Conservation (phyloP, 2,888 invertebrate genomes). For the Pristionchus japonicus region DNA sequence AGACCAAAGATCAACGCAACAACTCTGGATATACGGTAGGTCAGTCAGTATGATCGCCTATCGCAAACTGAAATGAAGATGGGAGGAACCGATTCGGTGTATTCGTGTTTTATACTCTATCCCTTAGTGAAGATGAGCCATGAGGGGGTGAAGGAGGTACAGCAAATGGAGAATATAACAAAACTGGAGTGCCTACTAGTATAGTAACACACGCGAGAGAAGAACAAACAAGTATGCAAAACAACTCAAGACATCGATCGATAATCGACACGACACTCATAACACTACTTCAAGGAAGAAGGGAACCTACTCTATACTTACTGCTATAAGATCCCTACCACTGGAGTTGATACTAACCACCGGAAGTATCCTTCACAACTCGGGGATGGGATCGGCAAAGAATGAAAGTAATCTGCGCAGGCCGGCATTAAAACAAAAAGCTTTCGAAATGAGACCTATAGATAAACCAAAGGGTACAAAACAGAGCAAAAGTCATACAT, state of each 20-base stretch:
- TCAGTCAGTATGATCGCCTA: conserved; percentile 25
- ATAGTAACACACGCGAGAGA: background rate
- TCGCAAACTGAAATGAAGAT: conserved; percentile 17
- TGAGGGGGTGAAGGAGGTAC: conserved; percentile 25
- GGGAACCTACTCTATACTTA: background rate
- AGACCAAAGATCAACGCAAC: conserved; percentile 37
- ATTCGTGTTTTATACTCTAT: background rate
- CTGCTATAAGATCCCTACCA: conserved; percentile 4
- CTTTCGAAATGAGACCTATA: background rate
- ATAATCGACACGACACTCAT: background rate
- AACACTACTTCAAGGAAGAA: background rate
- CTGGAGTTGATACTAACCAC: background rate
- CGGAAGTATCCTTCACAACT: conserved; percentile 15
- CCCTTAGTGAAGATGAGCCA: background rate
- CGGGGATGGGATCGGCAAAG: background rate
- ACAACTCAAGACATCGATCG: conserved; percentile 30
- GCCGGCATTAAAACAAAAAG: background rate
- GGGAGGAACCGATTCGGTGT: conserved; percentile 22
- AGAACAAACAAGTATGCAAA: conserved; percentile 15
- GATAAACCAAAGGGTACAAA: conserved; percentile 21
- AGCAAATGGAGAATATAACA: background rate
- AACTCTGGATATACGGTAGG: conserved; percentile 11
- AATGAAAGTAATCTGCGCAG: background rate
- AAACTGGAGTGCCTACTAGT: conserved; percentile 28
- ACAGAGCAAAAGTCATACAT: conserved; percentile 14